These are phyloP conservation scores for Hippocampus kuda DNA, from an alignment of 2,797 vertebrate species.

Conservation along the genomic window DNA sequence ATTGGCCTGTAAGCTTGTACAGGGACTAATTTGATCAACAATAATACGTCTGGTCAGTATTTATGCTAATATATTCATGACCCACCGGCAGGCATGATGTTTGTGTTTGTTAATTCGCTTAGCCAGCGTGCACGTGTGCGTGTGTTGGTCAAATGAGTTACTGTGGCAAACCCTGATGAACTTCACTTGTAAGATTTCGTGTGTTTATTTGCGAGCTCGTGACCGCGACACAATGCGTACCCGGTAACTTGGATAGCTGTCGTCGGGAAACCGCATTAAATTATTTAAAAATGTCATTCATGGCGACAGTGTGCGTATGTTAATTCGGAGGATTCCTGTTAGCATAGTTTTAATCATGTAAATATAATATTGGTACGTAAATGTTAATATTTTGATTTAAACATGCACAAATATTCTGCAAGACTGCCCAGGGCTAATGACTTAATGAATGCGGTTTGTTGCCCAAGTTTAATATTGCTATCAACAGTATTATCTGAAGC, in stretches of 20 bases:
- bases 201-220: neutral
- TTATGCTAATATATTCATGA: constrained; percentile 62
- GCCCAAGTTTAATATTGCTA: constrained; percentile 25
- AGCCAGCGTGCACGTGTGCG: constrained; percentile 11
- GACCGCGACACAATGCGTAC: constrained; percentile 14
- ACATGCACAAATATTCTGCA: constrained; percentile 22
- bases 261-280: constrained; percentile 16
- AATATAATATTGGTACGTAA: constrained; percentile 27
- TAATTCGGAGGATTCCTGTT: neutral
- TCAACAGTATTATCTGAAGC: constrained; percentile 4
- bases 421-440: constrained; percentile 33
- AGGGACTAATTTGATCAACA: constrained; percentile 57
- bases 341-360: constrained; percentile 37
- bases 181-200: neutral
- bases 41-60: constrained; percentile 61
- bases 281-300: neutral
- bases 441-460: constrained; percentile 27
- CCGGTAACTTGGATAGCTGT: constrained; percentile 5
- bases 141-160: constrained; percentile 30
- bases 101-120: constrained; percentile 56
- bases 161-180: constrained; percentile 6
- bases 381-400: constrained; percentile 24
- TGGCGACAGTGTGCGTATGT: constrained; percentile 4
- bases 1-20: constrained; percentile 17
- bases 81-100: constrained; percentile 55